Conservation (phyloP, 2,888 invertebrate genomes). For the Raillietiella orientalis region DNA sequence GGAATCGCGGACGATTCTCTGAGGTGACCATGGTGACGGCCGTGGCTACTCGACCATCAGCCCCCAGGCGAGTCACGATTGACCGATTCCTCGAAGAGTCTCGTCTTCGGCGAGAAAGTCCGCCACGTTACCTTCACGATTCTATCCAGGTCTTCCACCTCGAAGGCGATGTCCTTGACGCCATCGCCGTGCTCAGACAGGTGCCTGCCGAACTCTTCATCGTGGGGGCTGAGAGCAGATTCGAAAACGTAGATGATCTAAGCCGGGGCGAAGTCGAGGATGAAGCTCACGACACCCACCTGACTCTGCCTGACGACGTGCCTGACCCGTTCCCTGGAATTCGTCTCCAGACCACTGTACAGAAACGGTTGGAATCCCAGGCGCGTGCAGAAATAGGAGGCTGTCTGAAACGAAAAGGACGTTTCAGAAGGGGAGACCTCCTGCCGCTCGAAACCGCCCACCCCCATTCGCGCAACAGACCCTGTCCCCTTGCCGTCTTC, state of each 20-base stretch:
- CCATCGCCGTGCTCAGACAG: constrained; percentile 76
- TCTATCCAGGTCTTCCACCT: constrained; percentile 64
- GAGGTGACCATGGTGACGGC: no score
- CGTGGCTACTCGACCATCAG: no score
- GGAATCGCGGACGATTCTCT: no score
- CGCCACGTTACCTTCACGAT: constrained; percentile 35
- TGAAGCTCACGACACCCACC: constrained; percentile 16
- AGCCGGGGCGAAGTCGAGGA: background rate
- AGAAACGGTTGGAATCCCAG: constrained; percentile 77
- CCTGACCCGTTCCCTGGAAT: constrained; percentile 40
- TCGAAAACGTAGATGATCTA: constrained; percentile 78
- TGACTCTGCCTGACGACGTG: constrained; percentile 74
- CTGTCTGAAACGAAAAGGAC: constrained; percentile 27
- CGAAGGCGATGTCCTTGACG: constrained; percentile 79
- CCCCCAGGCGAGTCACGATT: no score
- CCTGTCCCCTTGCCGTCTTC: no score
- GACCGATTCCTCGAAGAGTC: no score
- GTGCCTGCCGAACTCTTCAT: constrained; percentile 39
- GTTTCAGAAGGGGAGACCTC: background rate
- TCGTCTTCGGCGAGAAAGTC: no score
- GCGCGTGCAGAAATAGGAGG: constrained; percentile 60
- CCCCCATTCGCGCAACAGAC: no score
- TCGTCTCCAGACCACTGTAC: constrained; percentile 84
- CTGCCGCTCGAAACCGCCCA: background rate
- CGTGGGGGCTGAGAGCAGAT: constrained; percentile 52